These are phyloP conservation scores for Perca schrenkii DNA, from an alignment of 2,113 vertebrate species.

Conservation along the genomic window DNA sequence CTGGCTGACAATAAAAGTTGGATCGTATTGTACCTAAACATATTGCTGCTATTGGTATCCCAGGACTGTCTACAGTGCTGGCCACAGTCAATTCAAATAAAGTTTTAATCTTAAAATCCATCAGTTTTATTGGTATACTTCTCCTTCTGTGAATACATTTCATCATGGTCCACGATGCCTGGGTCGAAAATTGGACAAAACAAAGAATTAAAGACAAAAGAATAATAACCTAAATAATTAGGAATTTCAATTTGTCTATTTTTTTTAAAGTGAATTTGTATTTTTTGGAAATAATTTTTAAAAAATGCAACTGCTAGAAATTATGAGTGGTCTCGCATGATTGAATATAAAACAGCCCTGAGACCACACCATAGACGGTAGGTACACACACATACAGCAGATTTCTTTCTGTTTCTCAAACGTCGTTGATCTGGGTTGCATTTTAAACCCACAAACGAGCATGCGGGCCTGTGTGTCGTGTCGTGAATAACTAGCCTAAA, in stretches of 20 bases:
- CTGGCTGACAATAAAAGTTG: too few species aligned
- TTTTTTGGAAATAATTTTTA: not conserved
- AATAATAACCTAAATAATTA: too few species aligned
- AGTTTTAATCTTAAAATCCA: not conserved
- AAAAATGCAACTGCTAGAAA: not conserved
- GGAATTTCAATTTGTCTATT: too few species aligned
- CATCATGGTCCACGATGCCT: not conserved
- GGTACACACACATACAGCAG: too few species aligned
- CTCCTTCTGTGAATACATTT: not conserved
- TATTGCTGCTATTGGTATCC: not conserved
- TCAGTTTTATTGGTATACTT: not conserved
- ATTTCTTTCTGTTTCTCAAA: too few species aligned
- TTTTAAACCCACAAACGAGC: not conserved
- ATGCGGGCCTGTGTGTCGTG: not conserved
- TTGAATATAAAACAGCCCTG: not conserved
- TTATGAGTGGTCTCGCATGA: not conserved
- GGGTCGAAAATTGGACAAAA: not conserved
- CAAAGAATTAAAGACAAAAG: not conserved
- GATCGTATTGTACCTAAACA: not conserved
- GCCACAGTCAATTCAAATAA: conserved; percentile 23
- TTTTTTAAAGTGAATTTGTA: not conserved
- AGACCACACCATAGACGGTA: not conserved
- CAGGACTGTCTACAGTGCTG: not conserved
- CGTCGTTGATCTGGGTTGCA: not conserved
- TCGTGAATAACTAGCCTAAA: not conserved